A percentile compares a stretch with the other conserved stretches of the same genome.
Conservation (phyloP, 2,797 vertebrate species). For the Sebastes steindachneri region DNA sequence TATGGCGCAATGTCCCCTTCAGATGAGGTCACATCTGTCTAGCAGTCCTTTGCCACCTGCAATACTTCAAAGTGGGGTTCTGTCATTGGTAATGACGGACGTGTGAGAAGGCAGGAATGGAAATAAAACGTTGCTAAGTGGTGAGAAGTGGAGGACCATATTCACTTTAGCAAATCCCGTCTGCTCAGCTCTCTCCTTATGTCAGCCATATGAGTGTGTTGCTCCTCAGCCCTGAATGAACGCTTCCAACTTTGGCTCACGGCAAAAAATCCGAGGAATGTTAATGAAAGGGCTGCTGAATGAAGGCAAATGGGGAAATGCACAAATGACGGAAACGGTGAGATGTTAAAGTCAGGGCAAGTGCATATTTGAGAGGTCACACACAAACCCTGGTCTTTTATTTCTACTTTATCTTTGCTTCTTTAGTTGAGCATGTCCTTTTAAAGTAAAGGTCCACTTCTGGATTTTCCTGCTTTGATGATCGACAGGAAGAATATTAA, state of each 20-base stretch:
- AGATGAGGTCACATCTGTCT: conserved; percentile 27
- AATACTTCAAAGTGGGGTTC: conserved; percentile 1
- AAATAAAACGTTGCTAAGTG: conserved; percentile 32
- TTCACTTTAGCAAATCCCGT: conserved; percentile 16
- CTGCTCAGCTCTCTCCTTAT: conserved; percentile 21
- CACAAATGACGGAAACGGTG: conserved; percentile 34
- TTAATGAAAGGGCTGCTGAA: conserved; percentile 58
- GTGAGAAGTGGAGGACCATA: neutral
- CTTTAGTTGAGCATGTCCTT: neutral
- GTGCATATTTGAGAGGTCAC: conserved; percentile 25
- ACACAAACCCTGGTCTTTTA: neutral
- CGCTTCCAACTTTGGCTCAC: conserved; percentile 33
- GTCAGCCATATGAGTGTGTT: conserved; percentile 39
- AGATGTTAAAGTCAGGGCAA: conserved; percentile 38
- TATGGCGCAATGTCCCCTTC: neutral
- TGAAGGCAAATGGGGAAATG: conserved; percentile 20
- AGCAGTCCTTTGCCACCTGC: conserved; percentile 11
- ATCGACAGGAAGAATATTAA: neutral
- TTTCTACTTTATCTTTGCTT: neutral
- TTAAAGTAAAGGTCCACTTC: neutral
- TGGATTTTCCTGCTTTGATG: neutral
- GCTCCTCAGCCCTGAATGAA: conserved; percentile 14
- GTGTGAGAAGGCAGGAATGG: neutral
- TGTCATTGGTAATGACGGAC: neutral
- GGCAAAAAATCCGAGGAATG: conserved; percentile 57